Percentiles rank a stretch among this genome's conserved stretches.
Conservation (phyloP, 2,797 vertebrate species). For the Poeciliopsis paucimaculata region DNA sequence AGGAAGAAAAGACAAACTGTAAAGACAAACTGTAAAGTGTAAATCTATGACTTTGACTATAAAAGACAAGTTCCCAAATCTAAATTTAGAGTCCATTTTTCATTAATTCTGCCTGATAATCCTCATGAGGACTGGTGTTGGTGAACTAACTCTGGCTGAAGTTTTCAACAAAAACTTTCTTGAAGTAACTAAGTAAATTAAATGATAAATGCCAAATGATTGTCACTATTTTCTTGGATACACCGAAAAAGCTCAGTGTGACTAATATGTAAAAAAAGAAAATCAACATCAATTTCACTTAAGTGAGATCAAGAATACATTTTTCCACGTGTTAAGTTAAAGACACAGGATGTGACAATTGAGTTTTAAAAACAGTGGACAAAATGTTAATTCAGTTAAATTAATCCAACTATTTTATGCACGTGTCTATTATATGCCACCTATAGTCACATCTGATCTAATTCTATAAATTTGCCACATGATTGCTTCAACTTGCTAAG, state of each 20-base stretch:
- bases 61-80: neutral
- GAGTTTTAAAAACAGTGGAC: neutral
- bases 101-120: neutral
- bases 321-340: no score
- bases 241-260: neutral
- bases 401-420: neutral
- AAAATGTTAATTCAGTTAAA: neutral
- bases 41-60: neutral
- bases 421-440: neutral
- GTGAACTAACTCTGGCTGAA: neutral
- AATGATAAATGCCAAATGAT: neutral
- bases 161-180: neutral
- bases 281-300: neutral
- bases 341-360: neutral
- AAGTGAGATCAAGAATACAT: neutral
- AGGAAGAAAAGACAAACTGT: neutral
- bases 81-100: neutral
- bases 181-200: neutral
- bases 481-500: neutral
- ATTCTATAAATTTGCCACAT: neutral
- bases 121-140: neutral
- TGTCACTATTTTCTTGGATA: neutral
- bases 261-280: neutral
- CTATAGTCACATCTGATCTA: neutral
- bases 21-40: neutral